Evolutionary conservation across 2,888 invertebrate species (phyloP), one percentile per base, ranked within the genome.

Genomic region (Sipha maydis): DNA sequence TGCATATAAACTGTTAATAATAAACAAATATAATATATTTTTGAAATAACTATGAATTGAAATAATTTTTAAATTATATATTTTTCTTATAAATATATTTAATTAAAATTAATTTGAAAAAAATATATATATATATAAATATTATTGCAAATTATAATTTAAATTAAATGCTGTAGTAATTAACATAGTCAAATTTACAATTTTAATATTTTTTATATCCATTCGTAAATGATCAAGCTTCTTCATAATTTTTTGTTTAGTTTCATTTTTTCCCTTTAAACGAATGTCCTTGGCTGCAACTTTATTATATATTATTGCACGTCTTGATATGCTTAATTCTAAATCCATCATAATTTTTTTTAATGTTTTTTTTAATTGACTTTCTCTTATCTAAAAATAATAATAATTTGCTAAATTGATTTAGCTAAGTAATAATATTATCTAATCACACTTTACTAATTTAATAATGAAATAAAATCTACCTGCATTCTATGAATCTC

Each of bases 401-500:
- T 76, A 67, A 38, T 77, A 80, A 54, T 38, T 67, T 71, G 21
- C 61, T 76, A 41, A 67, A 77, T 38, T 76, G 17, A 11, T 38
- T 21, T n/a, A 77, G 48, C 7, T 1, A 77, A 78, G 19, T 8
- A 31, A 31, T 25, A 17, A 67, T 41, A 25, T 11, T 61, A 5
- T 61, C 61, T 25, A 67, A n/a, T 41, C 41, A 41, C 7, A 41
- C 41, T 9, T 41, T 1, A 41, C 41, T 41, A 8, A n/a, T 41
- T 9, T 5, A 41, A 9, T 41, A 41, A 41, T 41, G 41, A 9
- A 41, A 41, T 34, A 41, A 41, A 41, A 8, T 41, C 1, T 41
- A 9, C 96, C 92, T 95, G 94, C 97, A 97, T 97, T 90, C 95
- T 93, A 91, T 96, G 96, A 91, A 97, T 96, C 93, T 97, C 97